phyloP scores from a whole-genome alignment of 1,140 invertebrate genomes.

The Coboldia fuscipes region DNA sequence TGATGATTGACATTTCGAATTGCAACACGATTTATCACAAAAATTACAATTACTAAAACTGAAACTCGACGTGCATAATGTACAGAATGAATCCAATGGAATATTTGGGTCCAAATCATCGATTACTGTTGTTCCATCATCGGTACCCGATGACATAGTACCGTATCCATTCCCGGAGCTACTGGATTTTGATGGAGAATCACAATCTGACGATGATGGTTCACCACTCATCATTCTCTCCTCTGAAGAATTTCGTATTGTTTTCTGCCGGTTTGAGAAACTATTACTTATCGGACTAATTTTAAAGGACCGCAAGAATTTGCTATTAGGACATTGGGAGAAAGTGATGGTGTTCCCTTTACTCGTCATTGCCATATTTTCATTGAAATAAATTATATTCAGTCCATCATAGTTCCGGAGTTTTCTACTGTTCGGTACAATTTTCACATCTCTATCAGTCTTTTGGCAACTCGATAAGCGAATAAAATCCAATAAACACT shows the following conservation, averaged over 20 bases:
- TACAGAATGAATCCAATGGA: conserved; percentile 18
- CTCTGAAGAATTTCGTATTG: too few species aligned
- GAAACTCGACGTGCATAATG: conserved; percentile 18
- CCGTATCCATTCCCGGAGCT: not conserved
- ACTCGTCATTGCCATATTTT: conserved; percentile 19
- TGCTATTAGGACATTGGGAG: conserved; percentile 6
- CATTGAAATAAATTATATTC: conserved; percentile 18
- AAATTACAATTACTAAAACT: conserved; percentile 18
- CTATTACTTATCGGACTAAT: conserved; percentile 12
- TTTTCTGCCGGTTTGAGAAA: not conserved
- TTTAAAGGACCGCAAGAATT: conserved; percentile 13
- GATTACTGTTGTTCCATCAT: not conserved
- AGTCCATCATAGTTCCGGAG: conserved; percentile 14
- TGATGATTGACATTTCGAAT: conserved; percentile 19
- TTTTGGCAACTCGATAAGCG: conserved; percentile 12
- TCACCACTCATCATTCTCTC: too few species aligned
- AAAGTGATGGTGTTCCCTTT: conserved; percentile 12
- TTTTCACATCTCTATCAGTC: conserved; percentile 14
- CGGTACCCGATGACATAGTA: not conserved
- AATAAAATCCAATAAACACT: conserved; percentile 16
- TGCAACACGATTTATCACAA: conserved; percentile 16
- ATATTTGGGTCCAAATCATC: conserved; percentile 8
- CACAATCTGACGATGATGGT: too few species aligned
- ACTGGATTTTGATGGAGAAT: too few species aligned
- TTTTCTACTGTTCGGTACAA: conserved; percentile 14